Evolutionary conservation across 2,797 vertebrate genomes (phyloP).

Genomic region (Enteromius mattozi): DNA sequence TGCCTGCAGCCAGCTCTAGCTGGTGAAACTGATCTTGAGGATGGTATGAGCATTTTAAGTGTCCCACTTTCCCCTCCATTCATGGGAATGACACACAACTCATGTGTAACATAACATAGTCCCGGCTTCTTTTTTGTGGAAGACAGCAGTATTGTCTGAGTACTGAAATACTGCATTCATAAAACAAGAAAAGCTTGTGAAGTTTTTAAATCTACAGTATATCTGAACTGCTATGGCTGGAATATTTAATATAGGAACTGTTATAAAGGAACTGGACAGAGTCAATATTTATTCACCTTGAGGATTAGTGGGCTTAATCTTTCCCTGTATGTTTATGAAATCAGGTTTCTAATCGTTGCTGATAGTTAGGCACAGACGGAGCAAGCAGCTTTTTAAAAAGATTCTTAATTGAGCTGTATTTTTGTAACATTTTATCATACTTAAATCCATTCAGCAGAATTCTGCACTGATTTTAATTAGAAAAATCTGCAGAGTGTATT

Average conservation of each 20-base stretch:
- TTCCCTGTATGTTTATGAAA: background rate
- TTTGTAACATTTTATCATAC: background rate
- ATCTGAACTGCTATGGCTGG: background rate
- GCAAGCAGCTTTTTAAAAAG: background rate
- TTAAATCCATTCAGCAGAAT: background rate
- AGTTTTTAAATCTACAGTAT: background rate
- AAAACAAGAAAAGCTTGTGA: constrained; percentile 13
- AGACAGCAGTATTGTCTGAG: background rate
- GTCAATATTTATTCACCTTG: background rate
- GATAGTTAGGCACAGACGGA: background rate
- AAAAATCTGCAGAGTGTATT: background rate
- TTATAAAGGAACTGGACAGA: background rate
- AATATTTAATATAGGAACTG: background rate
- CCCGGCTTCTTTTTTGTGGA: constrained; percentile 1
- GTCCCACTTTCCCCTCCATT: constrained; percentile 61
- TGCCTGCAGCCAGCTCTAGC: constrained; percentile 47
- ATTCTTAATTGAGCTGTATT: background rate
- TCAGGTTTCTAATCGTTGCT: background rate
- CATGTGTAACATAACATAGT: constrained; percentile 33
- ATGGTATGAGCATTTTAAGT: constrained; percentile 67
- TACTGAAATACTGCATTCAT: constrained; percentile 18
- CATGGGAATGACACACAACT: constrained; percentile 47
- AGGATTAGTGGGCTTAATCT: background rate
- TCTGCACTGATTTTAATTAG: background rate
- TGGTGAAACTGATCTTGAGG: constrained; percentile 54